Percentiles rank a stretch among this genome's conserved stretches.
phyloP scores from a whole-genome alignment of 2,797 vertebrate genomes.

The Catharus ustulatus region DNA sequence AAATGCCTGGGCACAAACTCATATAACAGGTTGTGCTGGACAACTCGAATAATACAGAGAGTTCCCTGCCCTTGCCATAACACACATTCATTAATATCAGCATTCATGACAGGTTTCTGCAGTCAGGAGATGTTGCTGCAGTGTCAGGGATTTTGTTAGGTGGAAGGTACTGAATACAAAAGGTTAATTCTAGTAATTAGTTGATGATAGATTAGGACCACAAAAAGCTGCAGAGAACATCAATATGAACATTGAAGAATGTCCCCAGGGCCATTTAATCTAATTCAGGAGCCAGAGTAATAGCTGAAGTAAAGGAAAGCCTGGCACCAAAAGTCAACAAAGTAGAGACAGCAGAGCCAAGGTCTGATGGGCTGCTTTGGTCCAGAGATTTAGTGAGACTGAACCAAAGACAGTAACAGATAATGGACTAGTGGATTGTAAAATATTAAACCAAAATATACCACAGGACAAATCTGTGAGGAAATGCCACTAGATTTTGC shows the following conservation, averaged over 20 bases:
- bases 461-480: neutral
- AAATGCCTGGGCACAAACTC: neutral
- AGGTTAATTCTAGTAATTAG: constrained; percentile 68
- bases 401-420: neutral
- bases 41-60: neutral
- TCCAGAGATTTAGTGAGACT: constrained; percentile 5
- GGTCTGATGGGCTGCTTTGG: constrained; percentile 18
- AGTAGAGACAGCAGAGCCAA: constrained; percentile 14
- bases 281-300: constrained; percentile 43
- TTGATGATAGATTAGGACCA: constrained; percentile 55
- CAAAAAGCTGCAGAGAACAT: constrained; percentile 40
- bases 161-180: constrained; percentile 34
- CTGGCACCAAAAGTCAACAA: constrained; percentile 40
- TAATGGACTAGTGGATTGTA: neutral
- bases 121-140: constrained; percentile 16
- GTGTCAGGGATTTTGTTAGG: constrained; percentile 34
- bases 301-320: constrained; percentile 40
- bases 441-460: constrained; percentile 37
- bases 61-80: neutral
- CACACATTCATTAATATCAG: neutral
- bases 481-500: constrained; percentile 32
- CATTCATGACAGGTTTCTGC: neutral
- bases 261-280: constrained; percentile 34
- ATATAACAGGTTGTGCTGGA: neutral
- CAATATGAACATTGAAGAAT: constrained; percentile 39